These are phyloP conservation scores for Lottia gigantea DNA, from an alignment of 2,888 invertebrate species.

Conservation along the genomic window DNA sequence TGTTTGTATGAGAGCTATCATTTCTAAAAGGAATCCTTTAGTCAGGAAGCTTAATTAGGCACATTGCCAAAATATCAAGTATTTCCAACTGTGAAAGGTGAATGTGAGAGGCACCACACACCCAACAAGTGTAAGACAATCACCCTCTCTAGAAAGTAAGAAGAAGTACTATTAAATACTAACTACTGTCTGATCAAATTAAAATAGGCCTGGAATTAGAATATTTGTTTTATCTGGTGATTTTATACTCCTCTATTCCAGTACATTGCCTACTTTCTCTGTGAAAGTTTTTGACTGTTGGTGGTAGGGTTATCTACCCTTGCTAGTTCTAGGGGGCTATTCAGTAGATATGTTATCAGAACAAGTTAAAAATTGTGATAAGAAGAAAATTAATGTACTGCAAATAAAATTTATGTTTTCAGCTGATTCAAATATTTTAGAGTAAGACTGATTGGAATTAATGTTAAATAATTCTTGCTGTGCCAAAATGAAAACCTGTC, in stretches of 20 bases:
- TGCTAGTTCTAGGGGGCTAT: slow-evolving; percentile 10
- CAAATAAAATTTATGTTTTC: slow-evolving; percentile 5
- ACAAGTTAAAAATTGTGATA: slow-evolving; percentile 5
- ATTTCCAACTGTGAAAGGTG: slow-evolving; percentile 26
- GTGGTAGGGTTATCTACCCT: slow-evolving; percentile 10
- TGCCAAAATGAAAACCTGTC: slow-evolving; percentile 1
- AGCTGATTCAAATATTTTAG: slow-evolving; percentile 5
- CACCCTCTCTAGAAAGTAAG: not conserved
- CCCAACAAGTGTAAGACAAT: slow-evolving; percentile 21
- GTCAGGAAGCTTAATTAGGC: slow-evolving; percentile 26
- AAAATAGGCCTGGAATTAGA: slow-evolving; percentile 19
- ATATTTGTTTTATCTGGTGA: slow-evolving; percentile 6
- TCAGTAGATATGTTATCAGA: slow-evolving; percentile 5
- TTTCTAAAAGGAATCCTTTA: slow-evolving; percentile 20
- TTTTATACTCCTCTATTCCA: not conserved
- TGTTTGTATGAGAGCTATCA: slow-evolving; percentile 19
- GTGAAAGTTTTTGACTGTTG: slow-evolving; percentile 1
- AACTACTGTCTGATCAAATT: slow-evolving; percentile 16
- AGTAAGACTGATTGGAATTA: not conserved
- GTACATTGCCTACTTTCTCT: not conserved
- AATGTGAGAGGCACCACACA: slow-evolving; percentile 16
- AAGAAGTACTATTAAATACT: no score
- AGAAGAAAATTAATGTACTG: not conserved
- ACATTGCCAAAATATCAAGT: slow-evolving; percentile 26
- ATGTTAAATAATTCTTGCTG: slow-evolving; percentile 3